These are phyloP conservation scores for Drosophila tsacasi DNA, from an alignment of 1,140 invertebrate genomes.

Conservation along the genomic window DNA sequence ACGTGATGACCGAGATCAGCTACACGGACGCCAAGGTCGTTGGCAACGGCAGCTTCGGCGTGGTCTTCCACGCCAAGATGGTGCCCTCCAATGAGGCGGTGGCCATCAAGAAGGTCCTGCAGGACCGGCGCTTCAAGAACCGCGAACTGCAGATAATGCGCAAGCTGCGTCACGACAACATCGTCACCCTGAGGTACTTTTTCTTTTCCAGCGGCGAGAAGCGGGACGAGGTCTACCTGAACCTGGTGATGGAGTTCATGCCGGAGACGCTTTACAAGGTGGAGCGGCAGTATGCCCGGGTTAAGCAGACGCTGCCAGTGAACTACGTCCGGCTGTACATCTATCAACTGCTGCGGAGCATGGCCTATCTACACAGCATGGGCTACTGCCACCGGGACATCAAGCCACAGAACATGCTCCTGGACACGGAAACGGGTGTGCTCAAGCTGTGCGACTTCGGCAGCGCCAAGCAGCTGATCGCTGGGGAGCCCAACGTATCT, in stretches of 20 bases:
- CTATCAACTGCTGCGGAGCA: slow-evolving; percentile 99
- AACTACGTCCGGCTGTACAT: slow-evolving; percentile 99
- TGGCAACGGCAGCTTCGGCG: slow-evolving; percentile 99
- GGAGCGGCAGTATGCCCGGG: slow-evolving; percentile 98
- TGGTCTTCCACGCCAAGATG: slow-evolving; percentile 99
- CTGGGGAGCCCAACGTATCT: slow-evolving; percentile 99
- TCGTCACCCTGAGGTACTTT: slow-evolving; percentile 99
- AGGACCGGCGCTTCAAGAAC: slow-evolving; percentile 99
- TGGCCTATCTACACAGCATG: slow-evolving; percentile 99
- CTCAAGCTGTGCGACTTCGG: slow-evolving; percentile 99
- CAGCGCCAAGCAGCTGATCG: slow-evolving; percentile 98
- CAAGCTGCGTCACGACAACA: slow-evolving; percentile 99
- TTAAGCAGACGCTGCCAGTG: slow-evolving; percentile 99
- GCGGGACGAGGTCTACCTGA: slow-evolving; percentile 99
- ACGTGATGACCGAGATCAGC: slow-evolving; percentile 96
- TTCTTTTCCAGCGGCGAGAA: slow-evolving; percentile 99
- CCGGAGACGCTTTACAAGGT: slow-evolving; percentile 99
- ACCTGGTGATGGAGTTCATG: slow-evolving; percentile 99
- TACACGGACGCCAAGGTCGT: slow-evolving; percentile 99
- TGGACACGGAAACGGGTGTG: slow-evolving; percentile 98
- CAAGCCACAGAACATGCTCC: slow-evolving; percentile 98
- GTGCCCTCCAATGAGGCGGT: slow-evolving; percentile 97
- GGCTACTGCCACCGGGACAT: slow-evolving; percentile 99
- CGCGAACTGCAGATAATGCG: slow-evolving; percentile 99
- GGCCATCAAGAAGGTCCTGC: slow-evolving; percentile 99